phyloP scores from a whole-genome alignment of 2,797 vertebrate species.

The Fistularia commersonii region DNA sequence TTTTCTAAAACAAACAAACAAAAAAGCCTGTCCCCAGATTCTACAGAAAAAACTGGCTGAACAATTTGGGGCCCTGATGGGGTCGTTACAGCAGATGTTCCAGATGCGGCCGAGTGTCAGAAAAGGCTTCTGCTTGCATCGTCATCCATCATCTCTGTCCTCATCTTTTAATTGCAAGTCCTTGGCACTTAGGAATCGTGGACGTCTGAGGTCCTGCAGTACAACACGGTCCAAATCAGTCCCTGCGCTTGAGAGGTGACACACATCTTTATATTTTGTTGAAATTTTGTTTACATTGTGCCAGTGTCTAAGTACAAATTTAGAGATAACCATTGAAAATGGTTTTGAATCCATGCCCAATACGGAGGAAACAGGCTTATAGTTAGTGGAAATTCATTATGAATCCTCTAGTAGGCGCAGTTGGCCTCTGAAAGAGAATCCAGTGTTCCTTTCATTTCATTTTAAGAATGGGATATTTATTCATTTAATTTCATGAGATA shows the following conservation, averaged over 20 bases:
- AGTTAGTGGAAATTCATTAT: conserved; percentile 35
- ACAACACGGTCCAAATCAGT: conserved; percentile 13
- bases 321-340: too few species aligned
- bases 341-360: too few species aligned
- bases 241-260: conserved; percentile 25
- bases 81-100: conserved; percentile 71
- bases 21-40: conserved; percentile 42
- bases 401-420: conserved; percentile 58
- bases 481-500: too few species aligned
- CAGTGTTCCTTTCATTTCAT: too few species aligned
- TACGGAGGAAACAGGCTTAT: conserved; percentile 5
- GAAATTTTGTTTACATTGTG: conserved; percentile 30
- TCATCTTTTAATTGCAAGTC: conserved; percentile 49
- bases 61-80: conserved; percentile 23
- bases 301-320: conserved; percentile 5
- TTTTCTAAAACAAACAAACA: conserved; percentile 53
- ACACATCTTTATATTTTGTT: conserved; percentile 23
- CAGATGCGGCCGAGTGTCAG: conserved; percentile 67
- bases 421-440: conserved; percentile 18
- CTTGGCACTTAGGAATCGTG: conserved; percentile 38
- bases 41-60: conserved; percentile 11
- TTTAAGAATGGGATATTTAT: too few species aligned
- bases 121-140: conserved; percentile 56
- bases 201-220: conserved; percentile 27
- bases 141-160: conserved; percentile 54